Percentiles rank a stretch among this genome's conserved stretches.
phyloP scores from a whole-genome alignment of 2,888 invertebrate species.

The Exocentrus adspersus region DNA sequence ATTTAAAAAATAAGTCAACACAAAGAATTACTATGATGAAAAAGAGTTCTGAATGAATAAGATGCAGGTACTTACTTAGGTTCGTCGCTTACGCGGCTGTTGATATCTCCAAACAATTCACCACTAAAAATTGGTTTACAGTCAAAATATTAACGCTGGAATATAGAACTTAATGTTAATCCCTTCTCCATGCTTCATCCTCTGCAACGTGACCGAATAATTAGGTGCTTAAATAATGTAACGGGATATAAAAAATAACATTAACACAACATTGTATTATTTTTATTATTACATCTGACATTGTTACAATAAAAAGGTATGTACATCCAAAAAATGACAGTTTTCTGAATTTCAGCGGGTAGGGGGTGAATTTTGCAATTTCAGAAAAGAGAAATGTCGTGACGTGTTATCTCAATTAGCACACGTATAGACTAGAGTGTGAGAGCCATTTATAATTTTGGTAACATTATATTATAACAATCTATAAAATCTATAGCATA shows the following conservation, averaged over 20 bases:
- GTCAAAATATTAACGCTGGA: too few species aligned
- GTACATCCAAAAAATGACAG: slow-evolving; percentile 57
- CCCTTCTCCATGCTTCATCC: too few species aligned
- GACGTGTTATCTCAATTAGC: slow-evolving; percentile 45
- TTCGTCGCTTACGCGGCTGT: too few species aligned
- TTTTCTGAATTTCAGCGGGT: slow-evolving; percentile 50
- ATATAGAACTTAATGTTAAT: too few species aligned
- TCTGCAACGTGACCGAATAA: too few species aligned
- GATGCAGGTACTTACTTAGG: too few species aligned
- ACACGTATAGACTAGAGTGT: slow-evolving; percentile 51
- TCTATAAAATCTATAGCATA: slow-evolving; percentile 64
- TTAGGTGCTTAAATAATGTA: not conserved
- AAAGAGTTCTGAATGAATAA: too few species aligned
- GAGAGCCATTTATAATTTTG: slow-evolving; percentile 50
- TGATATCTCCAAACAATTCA: too few species aligned
- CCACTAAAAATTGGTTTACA: too few species aligned
- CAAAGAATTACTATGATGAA: too few species aligned
- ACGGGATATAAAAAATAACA: slow-evolving; percentile 30
- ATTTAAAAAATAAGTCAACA: too few species aligned
- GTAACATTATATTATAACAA: slow-evolving; percentile 61
- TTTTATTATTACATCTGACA: slow-evolving; percentile 59
- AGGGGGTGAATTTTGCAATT: slow-evolving; percentile 50
- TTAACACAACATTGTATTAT: slow-evolving; percentile 59
- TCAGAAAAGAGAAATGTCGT: slow-evolving; percentile 45
- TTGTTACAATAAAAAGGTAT: slow-evolving; percentile 61